phyloP scores from a whole-genome alignment of 2,797 vertebrate genomes.

The Centropyge bicolor region DNA sequence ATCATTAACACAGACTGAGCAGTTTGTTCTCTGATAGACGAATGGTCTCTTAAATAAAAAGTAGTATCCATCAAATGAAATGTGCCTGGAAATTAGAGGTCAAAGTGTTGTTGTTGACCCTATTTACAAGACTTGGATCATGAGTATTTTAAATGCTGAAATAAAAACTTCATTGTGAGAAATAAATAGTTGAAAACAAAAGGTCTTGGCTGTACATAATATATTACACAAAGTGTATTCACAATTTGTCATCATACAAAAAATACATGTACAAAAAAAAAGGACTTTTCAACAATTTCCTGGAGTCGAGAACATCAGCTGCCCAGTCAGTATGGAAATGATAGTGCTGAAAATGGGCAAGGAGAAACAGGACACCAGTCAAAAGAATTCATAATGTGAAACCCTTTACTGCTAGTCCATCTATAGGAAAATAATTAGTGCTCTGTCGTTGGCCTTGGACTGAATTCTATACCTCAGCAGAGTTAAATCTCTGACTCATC shows the following conservation, averaged over 20 bases:
- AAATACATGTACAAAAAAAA: constrained; percentile 43
- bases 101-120: constrained; percentile 12
- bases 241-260: constrained; percentile 67
- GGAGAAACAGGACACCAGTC: constrained; percentile 26
- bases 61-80: constrained; percentile 44
- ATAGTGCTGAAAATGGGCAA: constrained; percentile 26
- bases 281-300: constrained; percentile 18
- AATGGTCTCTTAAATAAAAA: constrained; percentile 41
- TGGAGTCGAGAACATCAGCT: constrained; percentile 58
- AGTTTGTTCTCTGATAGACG: background rate
- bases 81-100: constrained; percentile 10
- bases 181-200: constrained; percentile 76
- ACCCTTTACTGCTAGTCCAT: constrained; percentile 27
- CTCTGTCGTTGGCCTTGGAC: constrained; percentile 17
- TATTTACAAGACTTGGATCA: constrained; percentile 40
- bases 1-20: constrained; percentile 31
- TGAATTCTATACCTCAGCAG: constrained; percentile 48
- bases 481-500: constrained; percentile 87
- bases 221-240: constrained; percentile 65
- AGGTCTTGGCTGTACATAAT: constrained; percentile 63
- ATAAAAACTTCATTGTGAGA: constrained; percentile 49
- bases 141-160: constrained; percentile 8
- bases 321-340: constrained; percentile 52
- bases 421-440: constrained; percentile 52
- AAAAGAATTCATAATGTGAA: constrained; percentile 52